phyloP scores from a whole-genome alignment of 64 coral and sea anemone species.

The Porites australiensis region DNA sequence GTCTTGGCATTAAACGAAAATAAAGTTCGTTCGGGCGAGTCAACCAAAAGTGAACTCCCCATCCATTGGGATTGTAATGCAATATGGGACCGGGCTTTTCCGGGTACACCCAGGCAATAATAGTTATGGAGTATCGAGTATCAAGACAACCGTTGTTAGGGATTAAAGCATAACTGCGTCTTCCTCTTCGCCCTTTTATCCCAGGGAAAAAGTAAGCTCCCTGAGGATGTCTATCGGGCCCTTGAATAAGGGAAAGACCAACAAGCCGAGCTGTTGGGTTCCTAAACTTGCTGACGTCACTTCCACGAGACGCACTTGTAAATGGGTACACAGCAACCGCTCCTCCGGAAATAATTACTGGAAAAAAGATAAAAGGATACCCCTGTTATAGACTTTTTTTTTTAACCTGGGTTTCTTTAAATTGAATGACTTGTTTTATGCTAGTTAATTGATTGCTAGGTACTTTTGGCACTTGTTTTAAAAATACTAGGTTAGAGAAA shows the following conservation, averaged over 20 bases:
- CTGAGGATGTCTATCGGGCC: constrained; percentile 76
- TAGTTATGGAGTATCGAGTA: constrained; percentile 84
- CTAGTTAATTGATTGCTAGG: too few species aligned
- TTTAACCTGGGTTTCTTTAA: not conserved
- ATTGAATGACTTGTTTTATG: not conserved
- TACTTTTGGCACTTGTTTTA: too few species aligned
- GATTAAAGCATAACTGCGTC: constrained; percentile 67
- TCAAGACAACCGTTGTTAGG: constrained; percentile 90
- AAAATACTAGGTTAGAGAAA: too few species aligned
- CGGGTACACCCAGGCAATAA: constrained; percentile 87
- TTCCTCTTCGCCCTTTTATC: not conserved
- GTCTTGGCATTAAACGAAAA: constrained; percentile 76
- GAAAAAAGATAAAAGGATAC: not conserved
- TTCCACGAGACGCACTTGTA: constrained; percentile 40
- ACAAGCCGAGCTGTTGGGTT: constrained; percentile 60
- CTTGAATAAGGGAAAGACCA: constrained; percentile 54
- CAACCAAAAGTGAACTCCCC: constrained; percentile 86
- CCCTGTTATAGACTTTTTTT: too few species aligned
- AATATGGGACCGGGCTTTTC: constrained; percentile 83
- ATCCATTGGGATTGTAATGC: constrained; percentile 74
- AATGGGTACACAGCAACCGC: constrained; percentile 86
- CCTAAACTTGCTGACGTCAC: constrained; percentile 61
- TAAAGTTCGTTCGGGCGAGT: constrained; percentile 70
- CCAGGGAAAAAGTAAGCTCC: constrained; percentile 79
- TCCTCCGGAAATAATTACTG: constrained; percentile 27